These are phyloP conservation scores for Centropyge bicolor DNA, from an alignment of 2,797 vertebrate species.

Conservation along the genomic window DNA sequence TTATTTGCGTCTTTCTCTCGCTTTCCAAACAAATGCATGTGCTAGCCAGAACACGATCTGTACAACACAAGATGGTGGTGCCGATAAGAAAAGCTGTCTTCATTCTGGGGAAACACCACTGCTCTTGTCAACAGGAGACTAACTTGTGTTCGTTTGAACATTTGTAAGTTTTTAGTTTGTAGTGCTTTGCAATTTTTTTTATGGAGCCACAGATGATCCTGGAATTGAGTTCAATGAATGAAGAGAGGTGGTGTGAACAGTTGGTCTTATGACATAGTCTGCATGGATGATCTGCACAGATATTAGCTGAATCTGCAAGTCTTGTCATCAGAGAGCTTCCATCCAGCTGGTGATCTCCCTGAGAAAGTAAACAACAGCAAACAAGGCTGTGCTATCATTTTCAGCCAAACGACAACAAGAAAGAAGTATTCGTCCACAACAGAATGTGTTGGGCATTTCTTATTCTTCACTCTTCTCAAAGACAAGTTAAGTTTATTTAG, in stretches of 20 bases:
- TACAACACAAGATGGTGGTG: not conserved
- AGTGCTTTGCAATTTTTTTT: constrained; percentile 2
- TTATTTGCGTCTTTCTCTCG: not conserved
- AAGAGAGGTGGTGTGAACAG: constrained; percentile 27
- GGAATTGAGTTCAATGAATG: constrained; percentile 4
- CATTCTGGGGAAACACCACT: no score
- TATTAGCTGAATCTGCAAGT: constrained; percentile 30
- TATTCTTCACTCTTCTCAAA: constrained; percentile 5
- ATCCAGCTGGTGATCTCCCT: constrained; percentile 27
- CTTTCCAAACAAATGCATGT: not conserved
- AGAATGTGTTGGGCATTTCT: constrained; percentile 18
- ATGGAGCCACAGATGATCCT: not conserved
- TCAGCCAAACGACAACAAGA: constrained; percentile 30
- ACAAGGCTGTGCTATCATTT: constrained; percentile 36
- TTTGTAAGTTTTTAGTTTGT: not conserved
- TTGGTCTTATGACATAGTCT: constrained; percentile 33
- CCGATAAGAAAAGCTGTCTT: no score
- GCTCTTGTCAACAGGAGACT: not conserved
- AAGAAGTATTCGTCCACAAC: constrained; percentile 2
- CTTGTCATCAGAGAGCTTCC: constrained; percentile 20
- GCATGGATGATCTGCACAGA: constrained; percentile 24
- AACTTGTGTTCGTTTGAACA: not conserved
- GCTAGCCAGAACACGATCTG: not conserved
- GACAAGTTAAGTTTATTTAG: not conserved
- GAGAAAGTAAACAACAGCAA: constrained; percentile 47